Base-by-base conservation (phyloP, 2,888 invertebrate species). In the Pandemis heparana region DNA sequence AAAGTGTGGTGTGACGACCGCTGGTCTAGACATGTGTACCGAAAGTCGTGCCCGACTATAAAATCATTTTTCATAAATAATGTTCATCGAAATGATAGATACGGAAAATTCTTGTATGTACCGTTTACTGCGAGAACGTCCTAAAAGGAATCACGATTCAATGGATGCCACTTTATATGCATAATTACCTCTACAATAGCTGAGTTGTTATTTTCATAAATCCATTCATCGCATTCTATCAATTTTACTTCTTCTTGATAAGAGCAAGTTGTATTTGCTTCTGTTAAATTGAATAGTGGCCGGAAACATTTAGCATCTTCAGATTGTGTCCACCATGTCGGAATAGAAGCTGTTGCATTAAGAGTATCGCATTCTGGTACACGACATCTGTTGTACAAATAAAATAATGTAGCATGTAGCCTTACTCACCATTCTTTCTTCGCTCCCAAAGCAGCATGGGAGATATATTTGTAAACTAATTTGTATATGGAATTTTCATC, bases 181-280 rank as follows among this genome's bases (percentile, higher is more conserved):
- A 62, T 18, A 79, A 82, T 79, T 82, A 92, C 92, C 82, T 87
- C 88, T 51, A 90, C 80, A 4, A 90, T 85, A 23, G 90, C 87
- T 2, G 92, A 90, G 80, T 92, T 88, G 46, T 85, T 79, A 68
- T 85, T 87, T 77, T 89, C 90, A 71, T 90, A 92, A 53, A 91
- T 80, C 91, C 91, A 92, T 65, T 89, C 84, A n/a, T 82, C 78
- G 69, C 92, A 92, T 67, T 86, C 80, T 71, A 84, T 85, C n/a
- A 87, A 76, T 48, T 83, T 83, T 7, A 79, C 79, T 68, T 90
- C 87, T 5, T 87, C 83, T 43, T 80, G 76, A 75, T 87, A 87
- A 1, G 83, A 83, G 71, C 92, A 92, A n/a, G 85, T 87, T 61
- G 81, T 74, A 73, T 88, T 86, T 5, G 77, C 69, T 39, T 79